A percentile compares a stretch with the other conserved stretches of the same genome.
Evolutionary conservation across 2,113 vertebrate genomes (phyloP).

Genomic region (Crotalus horridus): DNA sequence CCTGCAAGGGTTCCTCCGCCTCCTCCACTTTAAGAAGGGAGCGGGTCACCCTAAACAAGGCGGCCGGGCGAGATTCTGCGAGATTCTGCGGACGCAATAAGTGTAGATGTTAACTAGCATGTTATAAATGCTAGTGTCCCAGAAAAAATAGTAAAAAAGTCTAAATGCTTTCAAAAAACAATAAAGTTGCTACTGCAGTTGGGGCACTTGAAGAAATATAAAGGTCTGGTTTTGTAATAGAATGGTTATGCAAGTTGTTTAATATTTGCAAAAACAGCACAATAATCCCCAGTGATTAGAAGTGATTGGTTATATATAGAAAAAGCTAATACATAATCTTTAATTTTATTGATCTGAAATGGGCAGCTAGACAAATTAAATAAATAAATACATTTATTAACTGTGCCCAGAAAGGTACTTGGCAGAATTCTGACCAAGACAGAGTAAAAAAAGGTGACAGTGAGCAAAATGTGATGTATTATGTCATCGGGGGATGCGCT

Average conservation of each 20-base stretch:
- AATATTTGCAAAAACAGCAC: background rate
- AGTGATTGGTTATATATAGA: background rate
- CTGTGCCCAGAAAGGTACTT: background rate
- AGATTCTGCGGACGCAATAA: too few species aligned
- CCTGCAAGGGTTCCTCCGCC: too few species aligned
- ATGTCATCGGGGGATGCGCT: background rate
- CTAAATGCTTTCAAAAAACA: background rate
- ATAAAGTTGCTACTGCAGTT: background rate
- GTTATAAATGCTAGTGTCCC: background rate
- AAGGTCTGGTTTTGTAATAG: background rate
- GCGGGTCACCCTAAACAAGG: too few species aligned
- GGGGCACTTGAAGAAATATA: background rate
- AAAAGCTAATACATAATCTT: background rate
- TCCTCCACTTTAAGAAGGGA: too few species aligned
- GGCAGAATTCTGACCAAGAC: background rate
- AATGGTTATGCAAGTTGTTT: background rate
- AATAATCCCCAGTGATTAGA: background rate
- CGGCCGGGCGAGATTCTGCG: too few species aligned
- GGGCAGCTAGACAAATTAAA: background rate
- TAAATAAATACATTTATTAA: background rate
- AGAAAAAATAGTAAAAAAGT: background rate
- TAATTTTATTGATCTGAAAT: background rate
- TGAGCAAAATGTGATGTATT: background rate
- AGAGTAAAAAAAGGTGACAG: background rate
- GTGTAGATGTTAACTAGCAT: too few species aligned